Evolutionary conservation across 2,113 vertebrate genomes (phyloP).

Genomic region (Callaeas wilsoni): DNA sequence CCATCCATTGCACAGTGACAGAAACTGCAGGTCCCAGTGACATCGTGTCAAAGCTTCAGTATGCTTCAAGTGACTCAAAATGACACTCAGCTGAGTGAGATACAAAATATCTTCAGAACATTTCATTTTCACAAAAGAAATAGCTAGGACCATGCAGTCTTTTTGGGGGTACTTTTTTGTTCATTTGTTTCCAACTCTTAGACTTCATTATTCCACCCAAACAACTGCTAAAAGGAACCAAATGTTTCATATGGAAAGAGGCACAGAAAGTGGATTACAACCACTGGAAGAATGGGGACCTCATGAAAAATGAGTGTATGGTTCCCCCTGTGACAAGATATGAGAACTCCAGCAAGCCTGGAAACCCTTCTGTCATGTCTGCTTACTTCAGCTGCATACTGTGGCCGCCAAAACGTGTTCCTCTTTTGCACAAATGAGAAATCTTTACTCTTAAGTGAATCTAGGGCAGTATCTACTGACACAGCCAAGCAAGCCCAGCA

Average conservation of each 20-base stretch:
- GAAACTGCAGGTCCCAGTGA: neutral
- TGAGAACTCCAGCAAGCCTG: slow-evolving; percentile 2
- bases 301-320: neutral
- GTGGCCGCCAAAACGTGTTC: neutral
- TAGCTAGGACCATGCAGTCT: neutral
- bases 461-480: neutral
- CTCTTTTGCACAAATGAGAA: neutral
- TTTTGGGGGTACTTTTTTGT: neutral
- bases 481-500: neutral
- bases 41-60: neutral
- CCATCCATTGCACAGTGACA: neutral
- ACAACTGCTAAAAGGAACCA: neutral
- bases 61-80: neutral
- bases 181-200: neutral
- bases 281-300: neutral
- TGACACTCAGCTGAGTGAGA: neutral
- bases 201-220: neutral
- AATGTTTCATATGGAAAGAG: neutral
- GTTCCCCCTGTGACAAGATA: neutral
- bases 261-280: neutral
- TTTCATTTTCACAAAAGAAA: neutral
- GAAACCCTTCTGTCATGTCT: neutral
- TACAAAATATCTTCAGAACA: neutral
- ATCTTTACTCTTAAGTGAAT: neutral
- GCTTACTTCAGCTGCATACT: neutral